Percentiles rank a stretch among this genome's conserved stretches.
phyloP scores from a whole-genome alignment of 2,797 vertebrate species.

The Odontamblyopus lacepedii region DNA sequence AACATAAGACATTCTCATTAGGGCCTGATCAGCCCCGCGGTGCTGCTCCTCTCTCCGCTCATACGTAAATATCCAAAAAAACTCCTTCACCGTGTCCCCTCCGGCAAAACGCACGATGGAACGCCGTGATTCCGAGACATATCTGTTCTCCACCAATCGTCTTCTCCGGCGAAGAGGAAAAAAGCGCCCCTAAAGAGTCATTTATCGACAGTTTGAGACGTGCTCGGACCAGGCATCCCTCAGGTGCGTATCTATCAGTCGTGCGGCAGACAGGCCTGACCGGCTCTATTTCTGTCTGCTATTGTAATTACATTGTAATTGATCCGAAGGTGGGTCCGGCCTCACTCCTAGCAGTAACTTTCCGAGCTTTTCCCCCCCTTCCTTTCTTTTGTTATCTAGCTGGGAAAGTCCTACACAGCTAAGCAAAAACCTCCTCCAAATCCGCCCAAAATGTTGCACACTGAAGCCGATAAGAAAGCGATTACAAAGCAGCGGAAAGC shows the following conservation, averaged over 20 bases:
- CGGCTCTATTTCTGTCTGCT: constrained; percentile 74
- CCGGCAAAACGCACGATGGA: constrained; percentile 51
- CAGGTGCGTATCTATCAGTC: constrained; percentile 74
- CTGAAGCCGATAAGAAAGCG: constrained; percentile 14
- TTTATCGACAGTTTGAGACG: constrained; percentile 69
- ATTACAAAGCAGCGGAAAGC: constrained; percentile 8
- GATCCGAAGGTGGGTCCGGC: constrained; percentile 57
- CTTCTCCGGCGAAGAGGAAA: constrained; percentile 54
- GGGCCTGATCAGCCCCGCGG: not conserved
- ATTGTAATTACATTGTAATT: constrained; percentile 79
- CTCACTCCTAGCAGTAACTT: constrained; percentile 52
- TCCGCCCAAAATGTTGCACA: constrained; percentile 10
- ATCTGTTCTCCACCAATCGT: constrained; percentile 46
- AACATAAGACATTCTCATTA: constrained; percentile 18
- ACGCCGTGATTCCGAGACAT: constrained; percentile 47
- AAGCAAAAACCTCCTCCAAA: constrained; percentile 37
- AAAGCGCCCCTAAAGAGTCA: constrained; percentile 61
- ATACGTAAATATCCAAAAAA: constrained; percentile 10
- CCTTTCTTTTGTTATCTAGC: constrained; percentile 43
- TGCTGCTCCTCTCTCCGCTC: not conserved
- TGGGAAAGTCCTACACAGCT: constrained; percentile 27
- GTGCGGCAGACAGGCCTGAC: constrained; percentile 69
- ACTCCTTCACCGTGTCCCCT: constrained; percentile 32
- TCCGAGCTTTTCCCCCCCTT: constrained; percentile 31
- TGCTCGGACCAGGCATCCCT: constrained; percentile 69